Base-by-base conservation (phyloP, 2,113 vertebrate genomes). In the Uropsilus gracilis region DNA sequence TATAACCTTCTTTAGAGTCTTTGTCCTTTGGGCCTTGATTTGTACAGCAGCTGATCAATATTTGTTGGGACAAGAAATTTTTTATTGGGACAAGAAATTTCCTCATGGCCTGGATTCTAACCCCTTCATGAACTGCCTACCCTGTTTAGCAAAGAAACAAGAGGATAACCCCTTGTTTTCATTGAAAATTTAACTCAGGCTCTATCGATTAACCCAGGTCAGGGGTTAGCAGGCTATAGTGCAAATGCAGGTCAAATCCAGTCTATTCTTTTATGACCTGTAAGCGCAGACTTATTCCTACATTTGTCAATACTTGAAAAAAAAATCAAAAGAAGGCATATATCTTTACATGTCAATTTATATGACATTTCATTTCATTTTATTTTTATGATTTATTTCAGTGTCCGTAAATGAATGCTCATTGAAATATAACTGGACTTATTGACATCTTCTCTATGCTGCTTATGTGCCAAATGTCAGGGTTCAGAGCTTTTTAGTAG, bases 341-440 rank as follows among this genome's bases (percentile, higher is more conserved):
- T 64, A 71, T 96, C 64, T 93, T 88, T 24, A 68, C 50, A 96
- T 37, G 66, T 78, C n/a, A 82, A 77, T 76, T 53, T 68, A 76
- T 8, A 72, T 50, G 28, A 55, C 81, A 61, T 89, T 82, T 92
- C 88, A 89, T 66, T 89, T 93, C 32, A 55, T 55, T 55, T 55
- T 22, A 24, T 55, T 22, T 55, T 55, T 55, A 20, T 55, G 22
- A 55, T 55, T 55, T 55, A 55, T 22, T 55, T 55, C 22, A 55
- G 71, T 66, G 42, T 61, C 66, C 75, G 76, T 89, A 88, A 84
- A 77, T 91, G 64, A 92, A 63, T 28, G 76, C 84, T 89, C 20
- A 72, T 75, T 68, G 50, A 69, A 75, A 57, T 61, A 32, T 48
- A 84, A 34, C n/a, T 30, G 69, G 7, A 9, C 39, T 57, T 89